These are phyloP conservation scores for Acanthosepion esculentum DNA, from an alignment of 2,888 invertebrate genomes.

Conservation along the genomic window DNA sequence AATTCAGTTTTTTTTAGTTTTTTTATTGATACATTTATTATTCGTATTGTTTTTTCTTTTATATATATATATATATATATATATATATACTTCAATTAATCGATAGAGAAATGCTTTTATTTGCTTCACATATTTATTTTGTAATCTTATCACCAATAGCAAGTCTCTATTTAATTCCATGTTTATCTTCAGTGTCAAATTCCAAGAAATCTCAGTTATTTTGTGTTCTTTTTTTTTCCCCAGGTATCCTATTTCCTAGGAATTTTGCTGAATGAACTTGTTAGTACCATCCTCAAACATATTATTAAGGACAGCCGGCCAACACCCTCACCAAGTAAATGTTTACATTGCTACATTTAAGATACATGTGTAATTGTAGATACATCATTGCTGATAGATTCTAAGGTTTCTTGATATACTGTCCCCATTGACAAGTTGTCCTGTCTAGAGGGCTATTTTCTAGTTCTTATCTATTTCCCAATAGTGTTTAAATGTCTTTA, in stretches of 20 bases:
- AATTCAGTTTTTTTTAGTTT: background rate
- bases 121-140: background rate
- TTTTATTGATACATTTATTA: background rate
- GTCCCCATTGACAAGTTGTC: no score
- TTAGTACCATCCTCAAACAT: conserved; percentile 88
- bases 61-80: no score
- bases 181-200: background rate
- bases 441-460: no score
- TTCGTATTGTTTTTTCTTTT: no score
- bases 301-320: conserved; percentile 88
- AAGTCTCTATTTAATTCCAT: background rate
- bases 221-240: background rate
- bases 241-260: conserved; percentile 91
- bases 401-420: no score
- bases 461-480: no score
- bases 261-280: conserved; percentile 83
- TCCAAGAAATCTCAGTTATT: background rate
- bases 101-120: no score
- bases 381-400: no score
- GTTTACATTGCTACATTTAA: background rate
- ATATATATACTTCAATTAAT: no score
- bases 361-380: no score
- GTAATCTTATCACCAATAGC: background rate
- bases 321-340: conserved; percentile 50
- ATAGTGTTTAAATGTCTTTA: no score